Base-by-base conservation (phyloP, 2,888 invertebrate genomes). In the Oligia strigilis region DNA sequence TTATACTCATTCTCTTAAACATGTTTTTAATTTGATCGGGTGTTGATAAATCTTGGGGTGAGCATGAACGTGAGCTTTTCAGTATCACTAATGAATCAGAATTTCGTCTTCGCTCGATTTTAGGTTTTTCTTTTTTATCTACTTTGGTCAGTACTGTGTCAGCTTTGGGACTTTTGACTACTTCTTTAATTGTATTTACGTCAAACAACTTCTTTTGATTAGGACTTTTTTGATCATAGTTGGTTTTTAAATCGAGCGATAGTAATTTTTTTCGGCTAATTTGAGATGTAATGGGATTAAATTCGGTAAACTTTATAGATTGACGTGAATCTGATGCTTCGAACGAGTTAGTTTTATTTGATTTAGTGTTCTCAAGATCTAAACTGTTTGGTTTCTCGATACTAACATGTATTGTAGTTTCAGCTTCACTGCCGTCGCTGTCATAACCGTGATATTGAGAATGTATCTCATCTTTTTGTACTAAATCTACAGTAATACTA, bases 401-500 rank as follows among this genome's bases (percentile, higher is more conserved):
- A 85, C 94, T 97, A 66, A 97, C 91, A 81, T 97, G 96, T 73
- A 97, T 97, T 72, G 97, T 97, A 5, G 97, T 97, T 92, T 97
- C 97, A 69, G 96, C 97, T 81, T 95, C 95, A 87, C 97, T 97
- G 60, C 95, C 94, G 78, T 97, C 97, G 83, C 97, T 97, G 64
- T 97, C 97, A 89, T 97, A 97, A n/a, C 97, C 97, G 87, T 97
- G 97, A 90, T 97, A 97, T 84, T 96, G 93, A 64, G 91, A 89
- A 55, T 78, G 67, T 23, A 73, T 83, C 67, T 91, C 92, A 60
- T 92, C 91, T 64, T 82, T 86, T 88, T 87, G 83, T 40, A 72
- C 80, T 52, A 80, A 65, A 60, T 84, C 78, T 46, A 77, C 58
- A 78, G 77, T 46, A 29, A 23, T 70, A 74, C n/a, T 76, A 72